Conservation (phyloP, 2,113 vertebrate genomes). For the Lota lota region DNA sequence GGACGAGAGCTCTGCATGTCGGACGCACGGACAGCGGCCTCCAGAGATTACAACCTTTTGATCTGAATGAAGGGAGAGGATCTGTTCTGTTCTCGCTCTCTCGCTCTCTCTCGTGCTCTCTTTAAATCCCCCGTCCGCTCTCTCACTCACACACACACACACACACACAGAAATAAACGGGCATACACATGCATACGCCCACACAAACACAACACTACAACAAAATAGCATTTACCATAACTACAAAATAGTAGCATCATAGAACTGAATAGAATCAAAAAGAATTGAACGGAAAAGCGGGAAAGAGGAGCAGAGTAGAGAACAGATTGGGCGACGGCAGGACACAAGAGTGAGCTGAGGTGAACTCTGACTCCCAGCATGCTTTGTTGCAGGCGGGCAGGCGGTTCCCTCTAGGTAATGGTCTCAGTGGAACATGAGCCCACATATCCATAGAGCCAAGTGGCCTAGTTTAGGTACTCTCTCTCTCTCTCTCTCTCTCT, state of each 20-base stretch:
- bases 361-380: constrained; percentile 15
- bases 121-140: neutral
- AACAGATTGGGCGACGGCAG: neutral
- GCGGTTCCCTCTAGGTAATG: constrained; percentile 52
- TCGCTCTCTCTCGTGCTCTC: constrained; percentile 7
- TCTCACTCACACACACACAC: neutral
- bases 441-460: constrained; percentile 58
- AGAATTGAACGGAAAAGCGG: neutral
- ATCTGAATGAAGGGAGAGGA: constrained; percentile 6
- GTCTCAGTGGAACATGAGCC: constrained; percentile 53
- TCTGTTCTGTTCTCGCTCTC: neutral
- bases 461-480: too few species aligned
- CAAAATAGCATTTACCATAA: neutral
- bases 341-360: neutral
- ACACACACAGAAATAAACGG: too few species aligned
- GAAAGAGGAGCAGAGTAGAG: neutral
- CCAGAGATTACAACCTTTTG: constrained; percentile 28
- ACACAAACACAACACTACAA: constrained; percentile 13
- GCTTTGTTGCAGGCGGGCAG: constrained; percentile 24
- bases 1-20: constrained; percentile 18
- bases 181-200: too few species aligned
- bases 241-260: neutral
- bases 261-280: neutral
- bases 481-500: neutral
- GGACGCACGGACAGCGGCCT: constrained; percentile 13